These are phyloP conservation scores for Drosophila grimshawi DNA, from an alignment of 1,140 invertebrate species.

Conservation along the genomic window DNA sequence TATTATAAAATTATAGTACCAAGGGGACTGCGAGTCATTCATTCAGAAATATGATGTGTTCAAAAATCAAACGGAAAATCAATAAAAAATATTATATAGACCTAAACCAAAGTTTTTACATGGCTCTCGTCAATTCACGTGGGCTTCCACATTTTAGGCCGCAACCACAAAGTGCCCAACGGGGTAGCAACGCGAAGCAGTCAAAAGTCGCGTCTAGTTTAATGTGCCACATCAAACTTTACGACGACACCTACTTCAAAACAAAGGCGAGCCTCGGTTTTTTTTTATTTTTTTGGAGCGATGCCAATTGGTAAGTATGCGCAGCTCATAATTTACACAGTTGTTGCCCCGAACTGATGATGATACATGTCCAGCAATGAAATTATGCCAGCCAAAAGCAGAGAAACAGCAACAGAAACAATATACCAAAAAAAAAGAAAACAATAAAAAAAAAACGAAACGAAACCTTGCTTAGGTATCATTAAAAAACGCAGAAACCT, in stretches of 20 bases:
- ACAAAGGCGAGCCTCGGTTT: conserved; percentile 40
- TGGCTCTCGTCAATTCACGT: conserved; percentile 28
- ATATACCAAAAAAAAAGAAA: conserved; percentile 10
- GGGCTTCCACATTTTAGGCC: conserved; percentile 53
- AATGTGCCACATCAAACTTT: conserved; percentile 80
- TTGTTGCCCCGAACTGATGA: conserved; percentile 58
- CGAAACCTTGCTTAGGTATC: conserved; percentile 52
- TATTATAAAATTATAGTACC: conserved; percentile 15
- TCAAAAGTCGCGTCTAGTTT: conserved; percentile 54
- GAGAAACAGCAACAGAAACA: conserved; percentile 24
- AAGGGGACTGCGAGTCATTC: conserved; percentile 20
- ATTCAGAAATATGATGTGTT: conserved; percentile 15
- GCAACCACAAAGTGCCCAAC: conserved; percentile 66
- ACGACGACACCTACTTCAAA: conserved; percentile 78
- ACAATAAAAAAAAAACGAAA: background rate
- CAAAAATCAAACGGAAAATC: conserved; percentile 45
- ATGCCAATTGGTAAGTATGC: conserved; percentile 75
- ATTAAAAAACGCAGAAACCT: conserved; percentile 59
- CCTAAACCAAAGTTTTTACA: conserved; percentile 7
- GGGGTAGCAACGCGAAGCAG: conserved; percentile 39
- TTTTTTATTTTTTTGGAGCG: conserved; percentile 44
- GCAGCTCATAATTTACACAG: conserved; percentile 77
- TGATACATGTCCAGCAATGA: conserved; percentile 64
- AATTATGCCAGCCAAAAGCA: conserved; percentile 67
- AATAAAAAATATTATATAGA: conserved; percentile 44